Base-by-base conservation (phyloP, 2,797 vertebrate genomes). In the Melanogrammus aeglefinus region DNA sequence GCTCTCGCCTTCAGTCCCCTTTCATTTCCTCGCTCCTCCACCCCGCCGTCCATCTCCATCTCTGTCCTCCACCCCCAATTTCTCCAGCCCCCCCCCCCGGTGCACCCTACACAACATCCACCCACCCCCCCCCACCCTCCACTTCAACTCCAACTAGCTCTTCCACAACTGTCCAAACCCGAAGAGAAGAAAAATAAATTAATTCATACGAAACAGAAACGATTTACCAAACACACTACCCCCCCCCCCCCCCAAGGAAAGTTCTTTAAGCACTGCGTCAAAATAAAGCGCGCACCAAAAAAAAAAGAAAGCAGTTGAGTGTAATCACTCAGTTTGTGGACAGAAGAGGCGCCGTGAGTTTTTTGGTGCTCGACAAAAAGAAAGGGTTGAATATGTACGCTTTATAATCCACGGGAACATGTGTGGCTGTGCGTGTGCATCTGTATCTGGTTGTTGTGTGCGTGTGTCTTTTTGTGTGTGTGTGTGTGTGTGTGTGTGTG, bases 301-400 rank as follows among this genome's bases (percentile, higher is more conserved):
- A 38, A 38, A 7, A 38, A 31, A 2, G 31, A 31, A 31, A 31
- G 31, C 31, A 31, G 31, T 31, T 31, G 36, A 38, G 36, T 7
- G 36, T 38, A 38, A 38, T 38, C 36, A 6, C 36, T 21, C 51
- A 57, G 13, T 57, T 18, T 12, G 21, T 13, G 21, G 51, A 21
- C 51, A 57, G 51, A 57, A 21, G 1, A n/a, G 73, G 24, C 27
- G 12, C 72, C 38, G 24, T 73, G 77, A 18, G 75, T 2, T 31
- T 31, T 73, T 79, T 74, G 76, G 76, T 74, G 69, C 78, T 78
- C 81, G 24, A 72, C 77, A 86, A 38, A 38, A 38, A 38, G 36
- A 8, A 38, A 38, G 36, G 7, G 82, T 80, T 89, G 85, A 86
- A 78, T 80, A 7, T 75, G 80, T 35, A 51, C 63, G 72, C 72